Conservation (phyloP, 2,113 vertebrate species). For the Tichodroma muraria region DNA sequence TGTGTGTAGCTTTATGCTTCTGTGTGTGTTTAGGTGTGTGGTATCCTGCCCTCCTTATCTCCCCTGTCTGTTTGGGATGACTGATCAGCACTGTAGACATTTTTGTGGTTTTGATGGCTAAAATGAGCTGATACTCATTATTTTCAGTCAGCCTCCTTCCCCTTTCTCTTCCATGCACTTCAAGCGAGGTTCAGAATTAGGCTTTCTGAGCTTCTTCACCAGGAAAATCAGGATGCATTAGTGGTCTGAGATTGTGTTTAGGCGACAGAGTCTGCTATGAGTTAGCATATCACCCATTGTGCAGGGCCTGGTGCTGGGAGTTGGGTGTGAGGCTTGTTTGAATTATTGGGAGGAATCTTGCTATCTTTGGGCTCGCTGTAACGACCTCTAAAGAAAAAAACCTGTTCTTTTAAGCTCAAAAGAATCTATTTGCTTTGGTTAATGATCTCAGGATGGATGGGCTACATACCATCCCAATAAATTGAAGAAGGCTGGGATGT, state of each 20-base stretch:
- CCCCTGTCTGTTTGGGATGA: slow-evolving; percentile 25
- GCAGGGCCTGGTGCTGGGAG: not conserved
- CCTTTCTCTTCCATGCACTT: not conserved
- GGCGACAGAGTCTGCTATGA: not conserved
- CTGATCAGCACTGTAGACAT: slow-evolving; percentile 49
- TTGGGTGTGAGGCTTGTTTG: not conserved
- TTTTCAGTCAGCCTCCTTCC: not conserved
- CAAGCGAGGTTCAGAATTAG: not conserved
- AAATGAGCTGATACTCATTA: not conserved
- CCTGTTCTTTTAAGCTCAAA: not conserved
- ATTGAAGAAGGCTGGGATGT: not conserved
- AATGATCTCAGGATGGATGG: not conserved
- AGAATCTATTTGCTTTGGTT: not conserved
- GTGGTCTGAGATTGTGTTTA: not conserved
- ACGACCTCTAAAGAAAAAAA: not conserved
- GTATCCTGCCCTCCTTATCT: slow-evolving; percentile 15
- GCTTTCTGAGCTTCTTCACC: not conserved
- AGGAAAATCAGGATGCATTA: not conserved
- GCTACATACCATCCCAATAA: not conserved
- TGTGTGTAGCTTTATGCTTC: not conserved
- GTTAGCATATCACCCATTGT: accelerated
- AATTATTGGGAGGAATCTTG: not conserved
- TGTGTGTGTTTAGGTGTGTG: not conserved
- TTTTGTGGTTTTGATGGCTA: slow-evolving; percentile 47
- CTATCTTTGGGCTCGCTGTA: not conserved